A percentile compares a stretch with the other conserved stretches of the same genome.
phyloP scores from a whole-genome alignment of 2,888 invertebrate genomes.

The Rhimphoctona megacephalus region DNA sequence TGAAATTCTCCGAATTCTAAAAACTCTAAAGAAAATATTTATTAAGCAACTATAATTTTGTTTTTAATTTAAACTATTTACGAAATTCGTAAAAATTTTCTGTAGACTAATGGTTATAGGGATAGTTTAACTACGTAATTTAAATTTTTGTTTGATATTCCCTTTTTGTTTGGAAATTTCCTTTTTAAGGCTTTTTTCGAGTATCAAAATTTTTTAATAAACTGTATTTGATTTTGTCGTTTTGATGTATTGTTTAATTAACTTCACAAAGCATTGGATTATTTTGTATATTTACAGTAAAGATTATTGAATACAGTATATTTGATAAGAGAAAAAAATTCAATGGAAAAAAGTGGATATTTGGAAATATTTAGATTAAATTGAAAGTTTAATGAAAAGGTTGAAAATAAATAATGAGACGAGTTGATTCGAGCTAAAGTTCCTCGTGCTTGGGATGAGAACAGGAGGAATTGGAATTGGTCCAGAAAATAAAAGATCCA shows the following conservation, averaged over 20 bases:
- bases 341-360: background rate
- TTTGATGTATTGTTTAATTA: no score
- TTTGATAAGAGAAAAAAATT: background rate
- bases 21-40: background rate
- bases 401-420: conserved; percentile 5
- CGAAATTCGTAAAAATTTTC: no score
- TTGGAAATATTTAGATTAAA: background rate
- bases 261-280: background rate
- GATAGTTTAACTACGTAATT: no score
- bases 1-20: no score
- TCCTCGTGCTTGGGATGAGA: conserved; percentile 8
- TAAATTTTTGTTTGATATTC: no score
- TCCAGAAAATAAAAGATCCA: conserved; percentile 30
- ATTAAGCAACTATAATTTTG: background rate
- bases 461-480: conserved; percentile 27
- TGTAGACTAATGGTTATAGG: no score
- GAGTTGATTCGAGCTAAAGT: background rate
- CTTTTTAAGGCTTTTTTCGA: no score
- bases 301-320: background rate
- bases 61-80: background rate
- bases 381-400: background rate
- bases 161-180: no score
- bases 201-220: no score
- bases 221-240: no score
- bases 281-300: background rate